Evolutionary conservation across 2,797 vertebrate genomes (phyloP).

Genomic region (Triplophysa yarkandensis): DNA sequence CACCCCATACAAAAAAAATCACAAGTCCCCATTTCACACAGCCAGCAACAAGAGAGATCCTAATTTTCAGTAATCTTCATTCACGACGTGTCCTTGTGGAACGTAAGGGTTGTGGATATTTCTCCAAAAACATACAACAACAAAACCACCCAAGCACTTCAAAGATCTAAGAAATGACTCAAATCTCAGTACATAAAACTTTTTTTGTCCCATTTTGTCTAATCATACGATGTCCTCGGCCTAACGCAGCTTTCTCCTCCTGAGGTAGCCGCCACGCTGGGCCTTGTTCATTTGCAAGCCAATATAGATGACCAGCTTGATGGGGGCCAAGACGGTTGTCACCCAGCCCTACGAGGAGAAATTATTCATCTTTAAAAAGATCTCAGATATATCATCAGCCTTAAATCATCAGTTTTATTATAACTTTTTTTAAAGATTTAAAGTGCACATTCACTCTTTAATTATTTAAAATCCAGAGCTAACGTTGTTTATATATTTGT

Average conservation of each 20-base stretch:
- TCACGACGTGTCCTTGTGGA: conserved; percentile 42
- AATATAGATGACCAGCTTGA: conserved; percentile 69
- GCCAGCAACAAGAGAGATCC: not conserved
- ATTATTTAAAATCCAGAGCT: no score
- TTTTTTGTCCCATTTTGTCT: not conserved
- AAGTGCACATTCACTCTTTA: no score
- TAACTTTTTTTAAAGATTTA: no score
- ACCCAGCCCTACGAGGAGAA: conserved; percentile 75
- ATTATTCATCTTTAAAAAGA: no score
- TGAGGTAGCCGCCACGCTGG: conserved; percentile 76
- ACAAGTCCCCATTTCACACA: conserved; percentile 33
- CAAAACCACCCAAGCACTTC: not conserved
- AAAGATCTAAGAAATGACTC: conserved; percentile 21
- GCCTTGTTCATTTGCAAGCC: conserved; percentile 72
- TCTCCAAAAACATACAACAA: conserved; percentile 12
- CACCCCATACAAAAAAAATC: conserved; percentile 29
- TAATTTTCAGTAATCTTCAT: conserved; percentile 45
- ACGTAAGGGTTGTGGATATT: conserved; percentile 37
- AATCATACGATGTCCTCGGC: conserved; percentile 12
- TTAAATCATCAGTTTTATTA: no score
- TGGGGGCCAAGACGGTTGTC: conserved; percentile 74
- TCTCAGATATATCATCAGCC: no score
- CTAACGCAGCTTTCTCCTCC: conserved; percentile 79
- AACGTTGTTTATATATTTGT: no score
- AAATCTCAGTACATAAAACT: conserved; percentile 51